Evolutionary conservation across 2,888 invertebrate species (phyloP).

Genomic region (Yponomeuta malinellus): DNA sequence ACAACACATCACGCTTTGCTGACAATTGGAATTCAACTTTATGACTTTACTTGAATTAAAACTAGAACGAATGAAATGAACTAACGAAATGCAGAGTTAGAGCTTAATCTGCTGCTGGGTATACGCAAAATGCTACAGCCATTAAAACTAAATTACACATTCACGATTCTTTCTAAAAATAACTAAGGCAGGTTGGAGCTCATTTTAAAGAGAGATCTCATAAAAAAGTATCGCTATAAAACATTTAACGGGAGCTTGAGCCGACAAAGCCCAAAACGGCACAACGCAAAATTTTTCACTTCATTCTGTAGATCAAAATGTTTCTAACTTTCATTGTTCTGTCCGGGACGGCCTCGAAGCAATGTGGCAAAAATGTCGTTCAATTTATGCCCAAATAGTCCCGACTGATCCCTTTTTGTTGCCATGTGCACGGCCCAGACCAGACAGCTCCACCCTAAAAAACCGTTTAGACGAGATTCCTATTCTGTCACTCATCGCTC

Average conservation of each 20-base stretch:
- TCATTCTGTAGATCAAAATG: conserved; percentile 12
- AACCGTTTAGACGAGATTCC: conserved; percentile 64
- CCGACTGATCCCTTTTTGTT: conserved; percentile 70
- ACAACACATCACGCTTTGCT: too few species aligned
- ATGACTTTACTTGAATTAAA: too few species aligned
- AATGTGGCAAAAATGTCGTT: conserved; percentile 71
- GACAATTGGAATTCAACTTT: too few species aligned
- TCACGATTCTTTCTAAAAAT: background rate
- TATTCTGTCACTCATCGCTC: conserved; percentile 61
- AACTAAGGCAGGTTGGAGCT: background rate
- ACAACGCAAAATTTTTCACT: background rate
- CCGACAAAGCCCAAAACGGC: background rate
- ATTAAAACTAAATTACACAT: background rate
- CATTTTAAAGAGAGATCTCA: background rate
- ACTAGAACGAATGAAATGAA: too few species aligned
- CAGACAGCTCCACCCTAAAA: conserved; percentile 75
- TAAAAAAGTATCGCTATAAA: conserved; percentile 1
- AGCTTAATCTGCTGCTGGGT: too few species aligned
- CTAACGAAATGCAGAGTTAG: too few species aligned
- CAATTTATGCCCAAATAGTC: conserved; percentile 69
- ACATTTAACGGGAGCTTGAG: background rate
- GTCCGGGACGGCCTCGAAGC: conserved; percentile 36
- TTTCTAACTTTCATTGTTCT: conserved; percentile 9
- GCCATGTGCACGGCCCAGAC: conserved; percentile 69
- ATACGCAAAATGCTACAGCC: background rate